A percentile compares a stretch with the other conserved stretches of the same genome.
These are phyloP conservation scores for Drosophila austrosaltans DNA, from an alignment of 2,888 invertebrate species.

Conservation along the genomic window DNA sequence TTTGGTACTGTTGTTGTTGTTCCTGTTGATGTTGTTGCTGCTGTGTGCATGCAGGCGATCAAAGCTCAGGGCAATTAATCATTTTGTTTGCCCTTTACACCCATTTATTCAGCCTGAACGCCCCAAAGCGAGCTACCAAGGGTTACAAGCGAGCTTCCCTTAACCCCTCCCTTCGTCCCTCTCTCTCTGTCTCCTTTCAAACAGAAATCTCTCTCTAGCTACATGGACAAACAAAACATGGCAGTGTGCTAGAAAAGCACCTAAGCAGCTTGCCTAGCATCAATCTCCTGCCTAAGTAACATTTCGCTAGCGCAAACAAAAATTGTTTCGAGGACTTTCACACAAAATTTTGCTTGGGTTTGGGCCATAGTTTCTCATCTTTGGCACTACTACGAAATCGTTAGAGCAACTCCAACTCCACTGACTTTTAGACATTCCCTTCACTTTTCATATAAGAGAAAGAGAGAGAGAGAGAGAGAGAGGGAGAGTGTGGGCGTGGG, in stretches of 20 bases:
- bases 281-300: slow-evolving; percentile 69
- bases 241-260: slow-evolving; percentile 21
- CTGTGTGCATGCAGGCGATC: slow-evolving; percentile 79
- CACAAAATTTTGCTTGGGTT: slow-evolving; percentile 9
- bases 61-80: slow-evolving; percentile 84
- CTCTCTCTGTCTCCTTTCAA: slow-evolving; percentile 1
- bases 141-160: slow-evolving; percentile 41
- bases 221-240: slow-evolving; percentile 7
- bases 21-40: slow-evolving; percentile 44
- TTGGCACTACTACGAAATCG: slow-evolving; percentile 68
- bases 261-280: slow-evolving; percentile 61
- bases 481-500: slow-evolving; percentile 46
- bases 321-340: slow-evolving; percentile 34
- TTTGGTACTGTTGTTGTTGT: slow-evolving; percentile 21
- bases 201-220: slow-evolving; percentile 33
- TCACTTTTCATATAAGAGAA: slow-evolving; percentile 40
- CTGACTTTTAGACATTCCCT: slow-evolving; percentile 52
- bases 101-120: slow-evolving; percentile 80
- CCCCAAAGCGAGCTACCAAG: slow-evolving; percentile 61
- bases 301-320: slow-evolving; percentile 66
- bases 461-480: too few species aligned
- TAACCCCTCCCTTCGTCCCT: too few species aligned
- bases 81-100: slow-evolving; percentile 83
- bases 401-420: slow-evolving; percentile 48
- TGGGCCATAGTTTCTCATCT: slow-evolving; percentile 62